Conservation (phyloP, 2,888 invertebrate species). For the Lingula anatina region DNA sequence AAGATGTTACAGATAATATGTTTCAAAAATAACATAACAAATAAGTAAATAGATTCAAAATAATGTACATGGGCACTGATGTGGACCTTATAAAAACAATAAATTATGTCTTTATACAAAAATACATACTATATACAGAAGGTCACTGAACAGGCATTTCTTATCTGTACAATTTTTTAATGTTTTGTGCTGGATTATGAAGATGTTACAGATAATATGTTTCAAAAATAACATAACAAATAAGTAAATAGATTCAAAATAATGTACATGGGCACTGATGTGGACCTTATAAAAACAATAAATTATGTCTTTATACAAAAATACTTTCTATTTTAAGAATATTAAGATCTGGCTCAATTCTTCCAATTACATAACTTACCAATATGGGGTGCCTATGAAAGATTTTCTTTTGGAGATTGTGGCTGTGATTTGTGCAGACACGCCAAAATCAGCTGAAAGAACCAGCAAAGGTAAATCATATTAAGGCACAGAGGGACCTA, state of each 20-base stretch:
- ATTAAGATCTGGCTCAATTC: not conserved
- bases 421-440: constrained; percentile 98
- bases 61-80: not conserved
- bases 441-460: constrained; percentile 86
- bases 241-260: not conserved
- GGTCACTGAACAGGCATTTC: too few relatives aligned
- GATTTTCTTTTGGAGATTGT: constrained; percentile 95
- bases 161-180: too few relatives aligned
- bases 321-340: not conserved
- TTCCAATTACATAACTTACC: constrained; percentile 59
- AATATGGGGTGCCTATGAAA: constrained; percentile 98
- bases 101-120: not conserved
- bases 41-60: not conserved
- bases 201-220: too few relatives aligned
- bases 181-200: too few relatives aligned
- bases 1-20: too few relatives aligned
- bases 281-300: not conserved
- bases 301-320: not conserved
- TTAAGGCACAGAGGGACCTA: too few relatives aligned
- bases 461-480: too few relatives aligned
- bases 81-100: not conserved
- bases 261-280: not conserved
- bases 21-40: too few relatives aligned
- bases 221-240: too few relatives aligned
- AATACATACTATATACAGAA: too few relatives aligned